A percentile compares a stretch with the other conserved stretches of the same genome.
Evolutionary conservation across 2,888 invertebrate species (phyloP).

Genomic region (Metallyticus violacea): DNA sequence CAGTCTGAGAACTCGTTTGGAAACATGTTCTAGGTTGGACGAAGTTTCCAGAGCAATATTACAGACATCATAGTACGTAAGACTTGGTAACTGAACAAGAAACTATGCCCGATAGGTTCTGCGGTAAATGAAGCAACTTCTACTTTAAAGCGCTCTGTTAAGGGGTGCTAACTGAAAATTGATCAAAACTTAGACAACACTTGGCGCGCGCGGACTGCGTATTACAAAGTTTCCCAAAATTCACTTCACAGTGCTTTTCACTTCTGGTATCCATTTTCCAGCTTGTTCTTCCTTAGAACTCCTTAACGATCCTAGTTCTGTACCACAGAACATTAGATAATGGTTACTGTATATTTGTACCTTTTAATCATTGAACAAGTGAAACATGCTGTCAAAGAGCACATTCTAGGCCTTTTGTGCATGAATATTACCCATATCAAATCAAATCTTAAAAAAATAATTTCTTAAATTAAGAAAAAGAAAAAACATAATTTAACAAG

Average conservation of each 20-base stretch:
- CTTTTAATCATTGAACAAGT: no score
- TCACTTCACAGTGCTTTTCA: not conserved
- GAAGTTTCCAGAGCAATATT: no score
- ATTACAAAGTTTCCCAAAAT: not conserved
- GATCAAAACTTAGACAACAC: not conserved
- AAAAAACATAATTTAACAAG: no score
- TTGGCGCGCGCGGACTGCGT: not conserved
- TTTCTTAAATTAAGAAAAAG: no score
- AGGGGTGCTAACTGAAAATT: not conserved
- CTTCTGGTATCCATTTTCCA: no score
- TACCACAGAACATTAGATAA: not conserved
- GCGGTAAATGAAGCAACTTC: not conserved
- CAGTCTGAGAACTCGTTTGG: no score
- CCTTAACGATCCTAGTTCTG: not conserved
- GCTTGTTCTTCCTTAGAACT: not conserved
- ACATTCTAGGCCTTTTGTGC: no score
- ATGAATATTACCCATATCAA: no score
- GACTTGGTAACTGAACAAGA: not conserved
- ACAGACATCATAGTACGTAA: no score
- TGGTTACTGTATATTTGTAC: not conserved
- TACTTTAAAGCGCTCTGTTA: no score
- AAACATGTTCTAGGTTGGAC: no score
- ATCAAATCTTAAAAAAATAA: no score
- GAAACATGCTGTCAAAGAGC: not conserved
- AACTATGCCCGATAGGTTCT: not conserved